A percentile compares a stretch with the other conserved stretches of the same genome.
Evolutionary conservation across 2,888 invertebrate species (phyloP).

Genomic region (Tipula unca): DNA sequence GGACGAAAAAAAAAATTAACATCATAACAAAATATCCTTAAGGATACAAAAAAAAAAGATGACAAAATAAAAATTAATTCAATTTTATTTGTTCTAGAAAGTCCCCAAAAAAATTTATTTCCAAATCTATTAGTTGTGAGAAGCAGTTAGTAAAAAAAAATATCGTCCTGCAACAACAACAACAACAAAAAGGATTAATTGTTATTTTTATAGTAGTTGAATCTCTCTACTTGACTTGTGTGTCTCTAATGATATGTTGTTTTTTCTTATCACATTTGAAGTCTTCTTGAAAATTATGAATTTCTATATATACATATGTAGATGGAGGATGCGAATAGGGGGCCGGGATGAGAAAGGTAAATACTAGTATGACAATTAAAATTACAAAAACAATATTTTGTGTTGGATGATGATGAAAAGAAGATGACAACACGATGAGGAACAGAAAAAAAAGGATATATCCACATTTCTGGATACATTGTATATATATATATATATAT

Average conservation of each 20-base stretch:
- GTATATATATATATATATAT: background rate
- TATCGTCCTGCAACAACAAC: background rate
- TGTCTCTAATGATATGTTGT: conserved; percentile 14
- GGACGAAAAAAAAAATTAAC: background rate
- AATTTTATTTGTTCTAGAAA: background rate
- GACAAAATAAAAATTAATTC: conserved; percentile 3
- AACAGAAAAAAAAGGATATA: background rate
- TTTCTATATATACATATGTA: background rate
- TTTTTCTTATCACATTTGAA: conserved; percentile 14
- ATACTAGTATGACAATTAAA: background rate
- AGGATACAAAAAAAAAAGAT: background rate
- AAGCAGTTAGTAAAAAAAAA: background rate
- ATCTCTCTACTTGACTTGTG: background rate
- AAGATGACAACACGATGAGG: background rate
- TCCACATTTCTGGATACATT: background rate
- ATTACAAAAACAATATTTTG: conserved; percentile 3
- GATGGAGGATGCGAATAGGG: background rate
- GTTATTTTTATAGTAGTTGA: background rate
- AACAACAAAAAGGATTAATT: background rate
- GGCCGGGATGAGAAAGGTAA: background rate
- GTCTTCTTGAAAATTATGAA: conserved; percentile 14
- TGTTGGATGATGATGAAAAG: background rate
- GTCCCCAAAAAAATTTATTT: background rate
- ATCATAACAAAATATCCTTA: conserved; percentile 8
- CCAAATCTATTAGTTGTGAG: background rate